phyloP scores from a whole-genome alignment of 2,888 invertebrate species.

The Folsomia manolachei region DNA sequence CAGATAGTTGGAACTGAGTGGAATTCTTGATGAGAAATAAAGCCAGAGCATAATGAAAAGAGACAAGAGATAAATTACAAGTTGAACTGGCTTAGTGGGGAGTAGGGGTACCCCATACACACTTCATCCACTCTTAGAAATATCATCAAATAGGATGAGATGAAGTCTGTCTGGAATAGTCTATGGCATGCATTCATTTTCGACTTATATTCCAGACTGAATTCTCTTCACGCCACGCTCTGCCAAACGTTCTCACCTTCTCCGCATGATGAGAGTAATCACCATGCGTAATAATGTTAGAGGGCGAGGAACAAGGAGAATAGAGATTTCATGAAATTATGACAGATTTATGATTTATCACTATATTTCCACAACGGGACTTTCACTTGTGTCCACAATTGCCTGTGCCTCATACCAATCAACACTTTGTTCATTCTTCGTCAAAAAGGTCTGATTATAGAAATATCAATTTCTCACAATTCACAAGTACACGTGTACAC shows the following conservation, averaged over 20 bases:
- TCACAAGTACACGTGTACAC: too few relatives aligned
- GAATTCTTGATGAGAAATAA: constrained; percentile 25
- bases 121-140: too few relatives aligned
- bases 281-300: neutral
- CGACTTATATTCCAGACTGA: neutral
- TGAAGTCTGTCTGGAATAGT: neutral
- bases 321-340: neutral
- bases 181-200: neutral
- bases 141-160: neutral
- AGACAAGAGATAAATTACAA: constrained; percentile 14
- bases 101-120: too few relatives aligned
- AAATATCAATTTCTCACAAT: too few relatives aligned
- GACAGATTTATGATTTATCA: neutral
- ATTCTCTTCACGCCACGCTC: too few relatives aligned
- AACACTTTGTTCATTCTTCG: too few relatives aligned
- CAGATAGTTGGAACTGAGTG: constrained; percentile 21
- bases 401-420: too few relatives aligned
- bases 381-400: too few relatives aligned
- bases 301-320: neutral
- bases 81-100: neutral
- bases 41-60: constrained; percentile 17
- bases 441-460: too few relatives aligned
- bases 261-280: neutral
- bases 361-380: too few relatives aligned
- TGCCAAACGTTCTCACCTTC: neutral